Conservation (phyloP, 2,797 vertebrate genomes). For the Monodelphis domestica region DNA sequence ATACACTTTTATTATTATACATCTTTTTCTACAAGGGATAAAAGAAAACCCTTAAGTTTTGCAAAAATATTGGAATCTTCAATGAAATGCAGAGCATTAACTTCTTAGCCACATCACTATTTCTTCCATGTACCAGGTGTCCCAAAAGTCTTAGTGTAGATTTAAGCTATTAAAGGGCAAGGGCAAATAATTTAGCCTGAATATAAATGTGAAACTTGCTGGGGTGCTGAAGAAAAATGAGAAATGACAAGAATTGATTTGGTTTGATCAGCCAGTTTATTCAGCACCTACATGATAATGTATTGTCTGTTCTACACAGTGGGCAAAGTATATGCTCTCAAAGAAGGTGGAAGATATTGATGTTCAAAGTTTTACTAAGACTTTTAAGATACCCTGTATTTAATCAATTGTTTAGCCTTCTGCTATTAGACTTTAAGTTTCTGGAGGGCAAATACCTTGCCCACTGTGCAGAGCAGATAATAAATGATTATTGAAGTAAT, state of each 20-base stretch:
- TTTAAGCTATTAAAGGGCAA: not conserved
- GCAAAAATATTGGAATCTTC: constrained; percentile 19
- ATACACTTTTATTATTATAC: not conserved
- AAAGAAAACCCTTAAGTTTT: not conserved
- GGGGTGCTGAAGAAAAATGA: not conserved
- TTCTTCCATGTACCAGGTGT: not conserved
- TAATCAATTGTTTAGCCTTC: not conserved
- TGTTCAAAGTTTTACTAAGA: not conserved
- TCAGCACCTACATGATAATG: not conserved
- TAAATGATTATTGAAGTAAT: not conserved
- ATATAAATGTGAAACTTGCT: not conserved
- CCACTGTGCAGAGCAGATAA: not conserved
- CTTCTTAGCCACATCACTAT: not conserved
- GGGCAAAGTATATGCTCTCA: not conserved
- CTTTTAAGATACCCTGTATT: not conserved
- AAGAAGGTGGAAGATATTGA: not conserved
- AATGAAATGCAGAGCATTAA: constrained; percentile 42
- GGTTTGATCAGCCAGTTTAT: not conserved
- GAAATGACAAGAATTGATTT: not conserved
- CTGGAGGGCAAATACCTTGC: not conserved
- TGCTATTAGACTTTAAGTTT: not conserved
- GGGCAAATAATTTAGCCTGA: not conserved
- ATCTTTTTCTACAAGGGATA: not conserved
- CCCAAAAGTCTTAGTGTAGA: not conserved
- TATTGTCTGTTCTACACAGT: not conserved